Evolutionary conservation across 92 coral and sea anemone genomes (phyloP), one percentile per base, ranked within the genome.

Genomic region (Epizoanthus illoricatus): DNA sequence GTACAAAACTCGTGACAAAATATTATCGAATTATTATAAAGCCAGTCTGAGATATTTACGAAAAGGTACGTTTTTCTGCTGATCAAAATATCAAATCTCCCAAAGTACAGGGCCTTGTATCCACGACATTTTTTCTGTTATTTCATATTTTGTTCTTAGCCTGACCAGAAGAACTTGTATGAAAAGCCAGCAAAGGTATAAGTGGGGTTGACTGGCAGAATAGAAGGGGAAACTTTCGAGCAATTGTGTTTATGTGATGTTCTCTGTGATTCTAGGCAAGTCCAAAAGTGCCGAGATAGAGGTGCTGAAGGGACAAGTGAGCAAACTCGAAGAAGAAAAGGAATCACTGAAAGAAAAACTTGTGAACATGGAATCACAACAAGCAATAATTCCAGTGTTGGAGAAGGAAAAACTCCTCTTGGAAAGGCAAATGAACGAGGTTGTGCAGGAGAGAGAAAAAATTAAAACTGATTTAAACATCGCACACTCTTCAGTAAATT

Each of bases 371-470:
- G 94, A 93, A 62, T 84, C 84, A 42, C 86, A 82, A 18, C 86
- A 88, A 1, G 87, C 87, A 4, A 83, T 92, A n/a, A 85, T 90
- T 73, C 81, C 97, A 68, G 87, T 91, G 56, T 74, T 93, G 65
- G 97, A 93, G 74, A 93, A 93, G 64, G 97, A 93, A 84, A 93
- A 93, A 64, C 90, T 93, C 52, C 89, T 86, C 15, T 59, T 91
- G 39, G 92, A 93, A 75, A 73, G 87, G 17, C 92, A 91, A 65
- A 74, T 86, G 65, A 93, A 88, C 84, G 97, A 93, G 61, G 83
- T 92, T n/a, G 41, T 84, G 69, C 90, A 88, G 74, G 94, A 93
- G 45, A 76, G 89, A 60, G 90, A 87, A 5, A 91, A 84, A 79
- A 59, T 74, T 33, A 86, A 89, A 70, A 33, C 76, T 16, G 91